These are phyloP conservation scores for Neoitamus cyanurus DNA, from an alignment of 2,888 invertebrate genomes.

Conservation along the genomic window DNA sequence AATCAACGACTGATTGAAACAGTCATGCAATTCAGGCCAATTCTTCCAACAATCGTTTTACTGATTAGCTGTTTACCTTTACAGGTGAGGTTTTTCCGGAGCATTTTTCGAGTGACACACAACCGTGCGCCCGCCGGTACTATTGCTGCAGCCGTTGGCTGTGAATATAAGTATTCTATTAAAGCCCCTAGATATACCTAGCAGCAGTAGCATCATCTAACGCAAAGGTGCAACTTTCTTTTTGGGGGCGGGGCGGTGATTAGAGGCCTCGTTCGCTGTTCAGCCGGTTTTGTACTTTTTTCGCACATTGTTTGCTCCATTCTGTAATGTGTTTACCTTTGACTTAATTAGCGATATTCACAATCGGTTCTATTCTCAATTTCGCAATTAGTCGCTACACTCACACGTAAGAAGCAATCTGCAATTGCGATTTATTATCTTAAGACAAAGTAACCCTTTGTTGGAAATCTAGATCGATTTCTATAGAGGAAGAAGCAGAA, in stretches of 20 bases:
- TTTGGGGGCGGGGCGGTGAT: neutral
- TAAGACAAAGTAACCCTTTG: neutral
- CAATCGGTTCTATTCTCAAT: neutral
- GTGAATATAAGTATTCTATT: neutral
- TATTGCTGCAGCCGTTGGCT: neutral
- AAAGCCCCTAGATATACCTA: neutral
- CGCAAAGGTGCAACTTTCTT: neutral
- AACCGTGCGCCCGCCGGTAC: neutral
- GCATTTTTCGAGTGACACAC: neutral
- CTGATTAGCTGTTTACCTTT: conserved; percentile 41
- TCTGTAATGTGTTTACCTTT: neutral
- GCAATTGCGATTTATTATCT: conserved; percentile 1
- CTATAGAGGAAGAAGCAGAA: neutral
- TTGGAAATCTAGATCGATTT: conserved; percentile 3
- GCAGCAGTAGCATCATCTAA: neutral
- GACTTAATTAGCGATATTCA: conserved; percentile 37
- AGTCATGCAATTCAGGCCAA: neutral
- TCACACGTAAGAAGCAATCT: neutral
- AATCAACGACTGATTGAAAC: conserved; percentile 30
- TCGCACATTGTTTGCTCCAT: conserved; percentile 4
- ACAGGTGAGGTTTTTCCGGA: conserved; percentile 3
- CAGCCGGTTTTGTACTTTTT: neutral
- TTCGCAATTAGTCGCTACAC: neutral
- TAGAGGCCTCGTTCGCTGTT: neutral
- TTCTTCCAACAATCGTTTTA: conserved; percentile 43